Evolutionary conservation across 2,797 vertebrate species (phyloP), one percentile per base, ranked within the genome.

Genomic region (Channa striata): DNA sequence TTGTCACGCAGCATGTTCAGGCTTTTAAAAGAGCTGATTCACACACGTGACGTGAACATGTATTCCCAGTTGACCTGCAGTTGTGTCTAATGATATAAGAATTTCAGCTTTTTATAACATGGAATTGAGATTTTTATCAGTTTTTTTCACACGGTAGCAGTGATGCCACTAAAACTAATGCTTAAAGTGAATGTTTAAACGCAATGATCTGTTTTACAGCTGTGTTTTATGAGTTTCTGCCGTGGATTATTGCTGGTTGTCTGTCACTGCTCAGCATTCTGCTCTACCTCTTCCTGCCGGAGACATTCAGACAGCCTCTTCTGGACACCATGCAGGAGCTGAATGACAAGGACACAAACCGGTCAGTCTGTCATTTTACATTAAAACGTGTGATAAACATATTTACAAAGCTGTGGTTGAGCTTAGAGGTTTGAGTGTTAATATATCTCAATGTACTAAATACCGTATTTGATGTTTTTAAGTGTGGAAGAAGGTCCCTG

Each of bases 321-420:
- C 82, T 83, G 0, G 89, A 91, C 60, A 81, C 85, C 7, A 86
- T 87, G 16, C 56, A 87, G 49, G 82, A 91, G 81, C 68, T 91
- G 56, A 4, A 30, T 30, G 25, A 30, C 25, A 30, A 30, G 47
- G 68, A 0, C 8, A 0, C 19, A 30, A 16, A 54, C 9, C 10
- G 61, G 88, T 89, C 59, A 82, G 81, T 67, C 40, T 67, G 21
- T 40, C n/a, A 36, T 8, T 16, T 25, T 14, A 37, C 50, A 42
- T n/a, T n/a, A n/a, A n/a, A n/a, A n/a, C n/a, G n/a, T n/a, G 2
- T n/a, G 36, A 5, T 33, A 4, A 2, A 50, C 42, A 2, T 17
- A 2, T 40, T 37, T 44, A 5, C 5, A 40, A 13, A 5, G 19
- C 6, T 17, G 5, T 17, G 14, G 40, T 42, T 8, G 2, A 2